Conservation (phyloP, 2,797 vertebrate genomes). For the Sebastes iracundus region DNA sequence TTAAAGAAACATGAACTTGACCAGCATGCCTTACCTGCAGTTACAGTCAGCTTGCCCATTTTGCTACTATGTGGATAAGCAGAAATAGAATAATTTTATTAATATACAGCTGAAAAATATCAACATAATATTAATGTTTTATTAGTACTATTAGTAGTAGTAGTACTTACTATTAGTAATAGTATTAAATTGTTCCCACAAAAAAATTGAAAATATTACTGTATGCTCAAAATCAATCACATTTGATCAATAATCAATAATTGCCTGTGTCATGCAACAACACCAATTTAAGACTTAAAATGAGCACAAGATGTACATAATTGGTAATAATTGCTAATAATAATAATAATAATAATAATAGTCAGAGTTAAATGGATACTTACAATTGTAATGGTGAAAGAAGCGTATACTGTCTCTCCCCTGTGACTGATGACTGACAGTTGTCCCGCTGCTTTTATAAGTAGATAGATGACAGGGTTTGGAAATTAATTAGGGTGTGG, state of each 20-base stretch:
- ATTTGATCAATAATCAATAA: too few species aligned
- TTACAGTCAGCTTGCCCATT: slow-evolving; percentile 32
- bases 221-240: too few species aligned
- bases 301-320: background rate
- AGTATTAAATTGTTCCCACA: too few species aligned
- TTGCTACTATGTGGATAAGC: background rate
- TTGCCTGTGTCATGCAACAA: too few species aligned
- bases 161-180: too few species aligned
- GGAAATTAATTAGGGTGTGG: background rate
- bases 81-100: background rate
- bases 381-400: background rate
- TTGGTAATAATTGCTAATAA: too few species aligned
- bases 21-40: slow-evolving; percentile 29
- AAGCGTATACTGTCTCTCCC: background rate
- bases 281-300: too few species aligned
- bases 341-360: too few species aligned
- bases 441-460: background rate
- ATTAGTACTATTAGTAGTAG: too few species aligned
- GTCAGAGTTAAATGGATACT: too few species aligned
- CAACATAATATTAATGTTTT: too few species aligned
- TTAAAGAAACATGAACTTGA: background rate
- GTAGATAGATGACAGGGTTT: background rate
- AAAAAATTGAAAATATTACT: background rate
- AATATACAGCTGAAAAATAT: too few species aligned
- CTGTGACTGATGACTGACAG: background rate